Conservation (phyloP, 1,140 invertebrate species). For the Caenorhabditis inopinata region DNA sequence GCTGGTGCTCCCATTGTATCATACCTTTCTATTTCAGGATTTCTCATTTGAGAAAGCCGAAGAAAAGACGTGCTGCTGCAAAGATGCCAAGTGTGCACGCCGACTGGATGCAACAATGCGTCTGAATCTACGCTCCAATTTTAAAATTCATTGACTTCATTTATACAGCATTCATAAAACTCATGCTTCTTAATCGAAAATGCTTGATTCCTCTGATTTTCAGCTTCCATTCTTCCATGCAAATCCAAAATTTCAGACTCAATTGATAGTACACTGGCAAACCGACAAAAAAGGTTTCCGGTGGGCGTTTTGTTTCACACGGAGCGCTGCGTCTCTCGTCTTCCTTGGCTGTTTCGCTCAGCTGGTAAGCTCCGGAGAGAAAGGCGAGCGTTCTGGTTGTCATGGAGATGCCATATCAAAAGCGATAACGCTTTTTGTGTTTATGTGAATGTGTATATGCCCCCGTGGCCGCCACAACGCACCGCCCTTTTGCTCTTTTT, state of each 20-base stretch:
- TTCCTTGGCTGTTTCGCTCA: too few species aligned
- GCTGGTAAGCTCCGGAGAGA: not conserved
- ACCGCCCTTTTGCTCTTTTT: constrained; percentile 12
- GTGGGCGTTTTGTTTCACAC: constrained; percentile 16
- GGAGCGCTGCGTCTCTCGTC: not conserved
- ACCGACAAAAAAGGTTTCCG: not conserved
- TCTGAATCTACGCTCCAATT: constrained; percentile 4
- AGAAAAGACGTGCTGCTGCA: constrained; percentile 12
- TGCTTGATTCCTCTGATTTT: too few species aligned
- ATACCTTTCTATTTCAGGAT: too few species aligned
- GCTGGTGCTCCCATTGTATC: too few species aligned
- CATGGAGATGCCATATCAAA: constrained; percentile 34
- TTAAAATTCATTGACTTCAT: constrained; percentile 10
- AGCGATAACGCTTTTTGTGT: constrained; percentile 32
- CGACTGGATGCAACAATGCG: constrained; percentile 1
- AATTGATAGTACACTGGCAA: not conserved
- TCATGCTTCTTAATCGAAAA: too few species aligned
- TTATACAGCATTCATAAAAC: too few species aligned
- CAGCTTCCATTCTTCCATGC: too few species aligned
- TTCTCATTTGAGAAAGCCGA: constrained; percentile 4
- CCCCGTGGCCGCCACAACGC: not conserved
- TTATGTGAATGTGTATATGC: constrained; percentile 16
- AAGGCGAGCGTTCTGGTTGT: not conserved
- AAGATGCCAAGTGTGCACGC: not conserved
- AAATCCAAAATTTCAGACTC: too few species aligned